Conservation (phyloP, 2,888 invertebrate species). For the Heliconius ismenius region DNA sequence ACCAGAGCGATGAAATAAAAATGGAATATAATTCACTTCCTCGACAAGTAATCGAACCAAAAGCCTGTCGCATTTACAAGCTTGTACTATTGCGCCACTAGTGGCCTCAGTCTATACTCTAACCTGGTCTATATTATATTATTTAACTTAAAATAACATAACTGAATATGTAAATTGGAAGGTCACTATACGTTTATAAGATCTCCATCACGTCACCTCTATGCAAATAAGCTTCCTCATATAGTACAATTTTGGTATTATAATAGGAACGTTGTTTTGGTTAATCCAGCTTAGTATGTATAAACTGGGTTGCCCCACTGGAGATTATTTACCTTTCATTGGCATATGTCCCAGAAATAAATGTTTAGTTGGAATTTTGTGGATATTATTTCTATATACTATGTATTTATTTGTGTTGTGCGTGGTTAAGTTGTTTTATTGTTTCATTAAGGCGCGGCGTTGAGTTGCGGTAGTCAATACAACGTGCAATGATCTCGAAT, state of each 20-base stretch:
- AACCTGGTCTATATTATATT: neutral
- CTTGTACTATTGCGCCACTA: neutral
- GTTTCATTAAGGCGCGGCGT: too few species aligned
- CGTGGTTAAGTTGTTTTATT: neutral
- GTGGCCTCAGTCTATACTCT: neutral
- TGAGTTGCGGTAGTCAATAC: neutral
- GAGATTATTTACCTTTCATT: neutral
- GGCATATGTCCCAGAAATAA: conserved; percentile 10
- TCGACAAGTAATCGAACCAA: too few species aligned
- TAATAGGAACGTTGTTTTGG: conserved; percentile 9
- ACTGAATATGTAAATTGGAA: conserved; percentile 22
- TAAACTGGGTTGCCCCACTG: conserved; percentile 1
- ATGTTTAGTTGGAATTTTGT: neutral
- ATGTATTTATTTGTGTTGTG: neutral
- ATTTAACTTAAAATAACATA: neutral
- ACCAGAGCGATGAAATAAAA: too few species aligned
- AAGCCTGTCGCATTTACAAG: too few species aligned
- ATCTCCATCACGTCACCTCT: conserved; percentile 19
- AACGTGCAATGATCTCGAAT: too few species aligned
- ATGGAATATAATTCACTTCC: too few species aligned
- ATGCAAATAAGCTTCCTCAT: conserved; percentile 21
- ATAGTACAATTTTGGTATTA: conserved; percentile 20
- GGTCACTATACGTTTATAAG: conserved; percentile 18
- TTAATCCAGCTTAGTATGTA: conserved; percentile 23
- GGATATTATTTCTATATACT: neutral